Conservation (phyloP, 2,888 invertebrate species). For the Dolichopus griseipennis region DNA sequence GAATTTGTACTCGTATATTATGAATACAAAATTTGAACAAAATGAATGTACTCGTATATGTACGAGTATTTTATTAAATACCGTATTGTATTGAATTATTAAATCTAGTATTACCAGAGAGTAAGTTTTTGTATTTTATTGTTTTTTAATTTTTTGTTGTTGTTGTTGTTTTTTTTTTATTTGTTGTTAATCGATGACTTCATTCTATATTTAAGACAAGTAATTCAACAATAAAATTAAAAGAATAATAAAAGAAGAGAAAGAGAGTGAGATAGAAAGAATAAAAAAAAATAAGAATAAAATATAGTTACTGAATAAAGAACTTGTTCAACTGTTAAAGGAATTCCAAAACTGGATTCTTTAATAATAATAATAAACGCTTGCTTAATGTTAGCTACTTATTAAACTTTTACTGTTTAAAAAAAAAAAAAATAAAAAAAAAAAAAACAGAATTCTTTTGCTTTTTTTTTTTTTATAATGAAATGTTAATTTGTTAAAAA, state of each 20-base stretch:
- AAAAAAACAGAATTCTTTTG: too few relatives aligned
- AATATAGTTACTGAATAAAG: too few relatives aligned
- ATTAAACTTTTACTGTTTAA: background rate
- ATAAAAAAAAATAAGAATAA: background rate
- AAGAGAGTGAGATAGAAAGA: background rate
- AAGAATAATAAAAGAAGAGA: background rate
- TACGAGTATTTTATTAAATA: too few relatives aligned
- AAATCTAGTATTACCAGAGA: too few relatives aligned
- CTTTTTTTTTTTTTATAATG: background rate
- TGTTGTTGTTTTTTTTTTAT: background rate
- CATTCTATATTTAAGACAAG: background rate
- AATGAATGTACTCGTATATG: too few relatives aligned
- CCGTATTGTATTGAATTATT: too few relatives aligned
- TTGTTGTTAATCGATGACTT: background rate
- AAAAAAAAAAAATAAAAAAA: too few relatives aligned
- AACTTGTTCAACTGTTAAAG: slow-evolving; percentile 1
- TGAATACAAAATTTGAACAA: too few relatives aligned
- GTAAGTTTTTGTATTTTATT: background rate
- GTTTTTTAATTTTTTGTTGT: background rate
- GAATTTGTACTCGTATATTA: too few relatives aligned
- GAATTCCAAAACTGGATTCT: slow-evolving; percentile 3
- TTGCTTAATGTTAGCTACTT: background rate
- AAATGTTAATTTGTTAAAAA: slow-evolving; percentile 1
- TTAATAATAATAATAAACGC: background rate
- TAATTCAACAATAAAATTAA: too few relatives aligned